Percentiles rank a stretch among this genome's conserved stretches.
Conservation (phyloP, 2,888 invertebrate species). For the Cylloceria caligata region DNA sequence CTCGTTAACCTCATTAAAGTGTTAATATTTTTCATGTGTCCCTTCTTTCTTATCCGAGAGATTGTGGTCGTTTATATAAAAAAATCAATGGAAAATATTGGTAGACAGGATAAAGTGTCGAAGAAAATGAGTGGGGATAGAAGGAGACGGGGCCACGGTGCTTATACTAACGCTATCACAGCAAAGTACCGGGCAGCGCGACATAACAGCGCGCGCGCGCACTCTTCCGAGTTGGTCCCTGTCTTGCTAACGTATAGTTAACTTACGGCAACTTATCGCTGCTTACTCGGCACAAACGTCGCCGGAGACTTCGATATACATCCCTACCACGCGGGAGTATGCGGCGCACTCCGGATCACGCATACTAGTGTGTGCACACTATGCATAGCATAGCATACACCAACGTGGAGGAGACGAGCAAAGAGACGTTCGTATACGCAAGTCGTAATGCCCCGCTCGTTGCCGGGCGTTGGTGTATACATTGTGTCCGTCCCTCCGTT, state of each 20-base stretch:
- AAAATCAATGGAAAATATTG: not conserved
- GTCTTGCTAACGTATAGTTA: slow-evolving; percentile 42
- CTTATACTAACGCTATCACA: slow-evolving; percentile 36
- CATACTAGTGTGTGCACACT: slow-evolving; percentile 34
- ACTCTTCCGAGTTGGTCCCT: slow-evolving; percentile 24
- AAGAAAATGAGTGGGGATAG: not conserved
- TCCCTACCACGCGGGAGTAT: slow-evolving; percentile 53
- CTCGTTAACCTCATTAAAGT: not conserved
- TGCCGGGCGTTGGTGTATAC: slow-evolving; percentile 59
- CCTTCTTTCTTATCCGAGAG: not conserved
- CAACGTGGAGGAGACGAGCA: slow-evolving; percentile 52
- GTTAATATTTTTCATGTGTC: not conserved
- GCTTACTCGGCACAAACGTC: slow-evolving; percentile 68
- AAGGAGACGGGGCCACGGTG: not conserved
- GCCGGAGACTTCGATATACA: slow-evolving; percentile 53
- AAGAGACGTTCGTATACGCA: slow-evolving; percentile 39
- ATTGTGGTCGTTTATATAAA: not conserved
- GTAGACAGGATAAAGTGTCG: not conserved
- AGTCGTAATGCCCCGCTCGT: slow-evolving; percentile 63
- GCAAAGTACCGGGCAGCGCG: slow-evolving; percentile 26
- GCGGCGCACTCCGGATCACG: slow-evolving; percentile 64
- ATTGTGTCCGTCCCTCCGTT: slow-evolving; percentile 63
- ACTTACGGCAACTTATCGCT: slow-evolving; percentile 69
- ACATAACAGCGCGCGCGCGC: slow-evolving; percentile 1
- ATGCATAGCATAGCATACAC: slow-evolving; percentile 42